These are phyloP conservation scores for Polyommatus iphigenia DNA, from an alignment of 2,888 invertebrate species.

Conservation along the genomic window DNA sequence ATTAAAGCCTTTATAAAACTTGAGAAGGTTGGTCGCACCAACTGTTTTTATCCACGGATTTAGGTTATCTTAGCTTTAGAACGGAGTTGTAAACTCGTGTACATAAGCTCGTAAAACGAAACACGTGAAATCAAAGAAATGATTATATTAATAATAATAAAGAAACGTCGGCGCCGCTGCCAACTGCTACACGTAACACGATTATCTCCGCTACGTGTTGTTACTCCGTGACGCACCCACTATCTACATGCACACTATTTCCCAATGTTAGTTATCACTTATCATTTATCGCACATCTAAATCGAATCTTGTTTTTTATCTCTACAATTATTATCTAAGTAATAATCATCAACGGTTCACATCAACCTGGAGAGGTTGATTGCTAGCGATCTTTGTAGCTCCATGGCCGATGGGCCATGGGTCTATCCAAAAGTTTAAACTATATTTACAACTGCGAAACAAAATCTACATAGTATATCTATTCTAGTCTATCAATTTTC, in stretches of 20 bases:
- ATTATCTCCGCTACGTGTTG: constrained; percentile 19
- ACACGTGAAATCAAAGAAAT: constrained; percentile 14
- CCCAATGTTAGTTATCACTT: not conserved
- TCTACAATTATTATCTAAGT: not conserved
- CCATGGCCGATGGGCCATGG: not conserved
- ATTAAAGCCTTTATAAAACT: too few species aligned
- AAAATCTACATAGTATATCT: too few species aligned
- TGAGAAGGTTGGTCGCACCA: too few species aligned
- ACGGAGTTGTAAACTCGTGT: not conserved
- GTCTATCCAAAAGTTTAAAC: too few species aligned
- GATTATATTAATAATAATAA: not conserved
- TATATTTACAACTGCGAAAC: too few species aligned
- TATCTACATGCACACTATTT: constrained; percentile 8
- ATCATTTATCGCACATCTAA: not conserved
- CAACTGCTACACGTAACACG: not conserved
- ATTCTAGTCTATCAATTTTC: too few species aligned
- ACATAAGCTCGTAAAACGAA: constrained; percentile 4
- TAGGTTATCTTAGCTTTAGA: not conserved
- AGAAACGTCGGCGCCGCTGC: not conserved
- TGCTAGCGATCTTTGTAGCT: not conserved
- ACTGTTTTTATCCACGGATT: not conserved
- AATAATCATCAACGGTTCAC: not conserved
- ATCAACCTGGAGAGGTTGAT: too few species aligned
- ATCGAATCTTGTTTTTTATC: not conserved
- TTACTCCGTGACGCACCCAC: constrained; percentile 3